Evolutionary conservation across 2,113 vertebrate genomes (phyloP).

Genomic region (Candoia aspera): DNA sequence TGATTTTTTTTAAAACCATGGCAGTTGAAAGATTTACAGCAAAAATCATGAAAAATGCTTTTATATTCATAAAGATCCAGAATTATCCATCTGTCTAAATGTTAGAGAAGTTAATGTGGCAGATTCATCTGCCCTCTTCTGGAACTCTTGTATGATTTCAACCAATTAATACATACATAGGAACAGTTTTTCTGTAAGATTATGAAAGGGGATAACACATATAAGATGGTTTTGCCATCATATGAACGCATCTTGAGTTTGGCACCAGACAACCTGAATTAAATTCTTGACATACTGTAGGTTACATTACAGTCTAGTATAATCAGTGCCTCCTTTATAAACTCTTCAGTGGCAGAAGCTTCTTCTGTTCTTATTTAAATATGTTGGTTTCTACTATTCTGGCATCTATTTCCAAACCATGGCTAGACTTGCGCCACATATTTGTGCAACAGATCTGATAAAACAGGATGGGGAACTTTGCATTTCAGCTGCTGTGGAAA

Average conservation of each 20-base stretch:
- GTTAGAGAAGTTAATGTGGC: not conserved
- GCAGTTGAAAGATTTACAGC: not conserved
- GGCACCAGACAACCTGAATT: slow-evolving; percentile 1
- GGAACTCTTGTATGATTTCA: not conserved
- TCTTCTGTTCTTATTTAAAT: not conserved
- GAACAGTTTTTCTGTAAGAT: not conserved
- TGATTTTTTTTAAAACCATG: not conserved
- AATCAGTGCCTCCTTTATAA: not conserved
- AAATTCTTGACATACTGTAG: not conserved
- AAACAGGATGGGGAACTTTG: not conserved
- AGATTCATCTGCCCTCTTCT: not conserved
- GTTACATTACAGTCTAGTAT: not conserved
- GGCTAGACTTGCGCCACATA: not conserved
- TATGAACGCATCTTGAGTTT: not conserved
- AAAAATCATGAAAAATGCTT: not conserved
- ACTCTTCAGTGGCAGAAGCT: not conserved
- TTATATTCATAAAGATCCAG: not conserved
- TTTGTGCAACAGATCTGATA: not conserved
- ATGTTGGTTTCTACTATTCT: not conserved
- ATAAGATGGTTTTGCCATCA: not conserved
- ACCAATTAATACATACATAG: not conserved
- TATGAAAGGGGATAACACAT: not conserved
- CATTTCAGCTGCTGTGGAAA: not conserved
- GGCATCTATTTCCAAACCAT: not conserved
- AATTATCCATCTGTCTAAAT: not conserved